These are phyloP conservation scores for Caenorhabditis japonica DNA, from an alignment of 2,888 invertebrate species.

Conservation along the genomic window DNA sequence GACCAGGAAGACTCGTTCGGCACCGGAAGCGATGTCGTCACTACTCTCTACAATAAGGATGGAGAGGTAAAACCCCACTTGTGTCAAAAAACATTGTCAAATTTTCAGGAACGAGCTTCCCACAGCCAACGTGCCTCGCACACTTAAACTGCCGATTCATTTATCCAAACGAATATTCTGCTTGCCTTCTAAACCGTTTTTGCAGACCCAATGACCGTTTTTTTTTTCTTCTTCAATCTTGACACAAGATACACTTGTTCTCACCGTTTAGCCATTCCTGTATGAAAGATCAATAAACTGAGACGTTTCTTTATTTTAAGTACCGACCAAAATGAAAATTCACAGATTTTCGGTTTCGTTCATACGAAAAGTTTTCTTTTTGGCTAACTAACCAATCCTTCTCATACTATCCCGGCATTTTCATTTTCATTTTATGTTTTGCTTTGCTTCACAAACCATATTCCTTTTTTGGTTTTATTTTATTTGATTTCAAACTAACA, in stretches of 20 bases:
- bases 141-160: conserved; percentile 21
- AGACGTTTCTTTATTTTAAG: conserved; percentile 1
- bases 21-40: conserved; percentile 76
- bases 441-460: not conserved
- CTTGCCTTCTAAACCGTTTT: conserved; percentile 13
- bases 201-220: not conserved
- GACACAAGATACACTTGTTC: conserved; percentile 49
- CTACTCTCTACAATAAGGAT: conserved; percentile 76
- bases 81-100: not conserved
- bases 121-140: conserved; percentile 71
- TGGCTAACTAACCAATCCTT: conserved; percentile 25
- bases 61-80: conserved; percentile 72
- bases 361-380: conserved; percentile 44
- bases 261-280: conserved; percentile 43
- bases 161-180: conserved; percentile 17
- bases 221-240: conserved; percentile 21
- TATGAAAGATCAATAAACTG: conserved; percentile 16
- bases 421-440: not conserved
- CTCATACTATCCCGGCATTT: no score
- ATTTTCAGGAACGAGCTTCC: conserved; percentile 73
- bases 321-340: conserved; percentile 30
- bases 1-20: conserved; percentile 77
- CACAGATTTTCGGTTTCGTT: conserved; percentile 39
- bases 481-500: conserved; percentile 1
- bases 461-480: conserved; percentile 7